A percentile compares a stretch with the other conserved stretches of the same genome.
These are phyloP conservation scores for Allygus modestus DNA, from an alignment of 2,888 invertebrate species.

Conservation along the genomic window DNA sequence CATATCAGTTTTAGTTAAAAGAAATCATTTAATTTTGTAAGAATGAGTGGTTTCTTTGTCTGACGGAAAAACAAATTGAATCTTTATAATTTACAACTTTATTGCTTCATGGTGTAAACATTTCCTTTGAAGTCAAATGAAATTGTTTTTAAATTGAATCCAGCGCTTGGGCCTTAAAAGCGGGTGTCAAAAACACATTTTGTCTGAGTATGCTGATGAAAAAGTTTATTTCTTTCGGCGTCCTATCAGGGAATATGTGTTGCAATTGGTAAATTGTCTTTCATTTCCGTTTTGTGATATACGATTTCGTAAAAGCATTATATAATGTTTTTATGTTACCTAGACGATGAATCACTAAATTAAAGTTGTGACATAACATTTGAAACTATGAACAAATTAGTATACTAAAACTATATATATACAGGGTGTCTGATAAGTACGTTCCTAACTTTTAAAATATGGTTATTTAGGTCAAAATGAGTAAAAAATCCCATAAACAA, in stretches of 20 bases:
- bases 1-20: neutral
- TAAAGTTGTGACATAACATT: no score
- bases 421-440: no score
- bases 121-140: constrained; percentile 41
- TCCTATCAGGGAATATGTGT: neutral
- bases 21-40: neutral
- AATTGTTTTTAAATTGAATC: constrained; percentile 45
- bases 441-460: no score
- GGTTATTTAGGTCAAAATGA: no score
- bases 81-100: constrained; percentile 34
- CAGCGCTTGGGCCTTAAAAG: constrained; percentile 32
- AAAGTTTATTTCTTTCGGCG: constrained; percentile 9
- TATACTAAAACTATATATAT: no score
- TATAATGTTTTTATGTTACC: no score
- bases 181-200: constrained; percentile 43
- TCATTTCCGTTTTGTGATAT: no score
- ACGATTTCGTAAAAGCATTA: no score
- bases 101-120: constrained; percentile 45
- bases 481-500: no score
- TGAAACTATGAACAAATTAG: no score
- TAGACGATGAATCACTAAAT: no score
- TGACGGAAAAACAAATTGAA: constrained; percentile 23
- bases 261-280: neutral
- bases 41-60: neutral
- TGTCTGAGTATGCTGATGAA: constrained; percentile 18